Evolutionary conservation across 37 sponge, comb jelly and placozoan species (phyloP).

Genomic region (Eunapius fragilis): DNA sequence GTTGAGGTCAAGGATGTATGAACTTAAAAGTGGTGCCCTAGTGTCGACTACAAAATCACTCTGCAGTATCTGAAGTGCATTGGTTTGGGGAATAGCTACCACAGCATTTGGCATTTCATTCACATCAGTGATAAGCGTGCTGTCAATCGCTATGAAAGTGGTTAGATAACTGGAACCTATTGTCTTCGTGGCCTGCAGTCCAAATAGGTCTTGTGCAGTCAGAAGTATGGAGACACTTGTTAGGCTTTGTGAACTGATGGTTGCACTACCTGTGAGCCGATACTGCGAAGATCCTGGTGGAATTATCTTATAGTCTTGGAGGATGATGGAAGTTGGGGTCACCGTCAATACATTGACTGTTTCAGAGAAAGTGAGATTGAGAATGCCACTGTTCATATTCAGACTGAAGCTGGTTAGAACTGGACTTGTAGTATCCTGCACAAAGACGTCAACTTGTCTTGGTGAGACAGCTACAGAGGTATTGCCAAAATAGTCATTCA

Average conservation of each 20-base stretch:
- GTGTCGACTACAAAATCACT: slow-evolving; percentile 58
- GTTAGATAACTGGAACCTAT: slow-evolving; percentile 38
- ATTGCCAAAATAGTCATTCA: slow-evolving; percentile 71
- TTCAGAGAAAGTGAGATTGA: slow-evolving; percentile 71
- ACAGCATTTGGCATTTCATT: slow-evolving; percentile 40
- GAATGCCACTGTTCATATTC: slow-evolving; percentile 54
- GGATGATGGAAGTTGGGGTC: slow-evolving; percentile 36
- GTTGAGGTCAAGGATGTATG: slow-evolving; percentile 78
- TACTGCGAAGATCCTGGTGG: slow-evolving; percentile 26
- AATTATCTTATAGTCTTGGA: slow-evolving; percentile 49
- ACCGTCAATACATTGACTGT: slow-evolving; percentile 46
- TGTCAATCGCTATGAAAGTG: slow-evolving; percentile 58
- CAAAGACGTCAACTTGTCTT: slow-evolving; percentile 42
- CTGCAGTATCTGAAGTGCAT: slow-evolving; percentile 30
- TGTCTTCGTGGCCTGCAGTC: slow-evolving; percentile 56
- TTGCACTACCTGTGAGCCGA: slow-evolving; percentile 49
- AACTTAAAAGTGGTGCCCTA: slow-evolving; percentile 39
- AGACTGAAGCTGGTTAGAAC: slow-evolving; percentile 51
- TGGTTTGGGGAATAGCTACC: slow-evolving; percentile 7
- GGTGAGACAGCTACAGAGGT: slow-evolving; percentile 35
- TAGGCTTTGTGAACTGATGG: slow-evolving; percentile 29
- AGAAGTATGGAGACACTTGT: slow-evolving; percentile 42
- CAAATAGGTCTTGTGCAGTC: slow-evolving; percentile 43
- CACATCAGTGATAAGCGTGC: slow-evolving; percentile 56
- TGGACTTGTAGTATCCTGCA: slow-evolving; percentile 71